A percentile compares a stretch with the other conserved stretches of the same genome.
Evolutionary conservation across 2,113 vertebrate genomes (phyloP).

Genomic region (Pavo muticus): DNA sequence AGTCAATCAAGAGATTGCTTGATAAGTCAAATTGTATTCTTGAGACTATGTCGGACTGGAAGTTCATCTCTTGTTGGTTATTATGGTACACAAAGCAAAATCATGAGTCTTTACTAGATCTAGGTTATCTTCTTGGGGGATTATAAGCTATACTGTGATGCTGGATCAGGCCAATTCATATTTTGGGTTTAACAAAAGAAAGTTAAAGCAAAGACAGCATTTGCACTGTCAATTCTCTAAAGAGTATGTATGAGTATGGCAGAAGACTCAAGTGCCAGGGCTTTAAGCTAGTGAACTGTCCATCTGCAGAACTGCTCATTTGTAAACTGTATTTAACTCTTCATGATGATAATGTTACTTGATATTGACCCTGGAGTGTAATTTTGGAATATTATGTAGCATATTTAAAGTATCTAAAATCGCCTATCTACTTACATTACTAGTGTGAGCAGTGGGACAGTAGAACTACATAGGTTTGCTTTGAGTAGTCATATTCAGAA

Average conservation of each 20-base stretch:
- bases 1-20: slow-evolving; percentile 22
- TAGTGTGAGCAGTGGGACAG: not conserved
- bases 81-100: not conserved
- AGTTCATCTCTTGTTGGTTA: not conserved
- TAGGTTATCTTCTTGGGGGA: not conserved
- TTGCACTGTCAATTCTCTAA: not conserved
- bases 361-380: not conserved
- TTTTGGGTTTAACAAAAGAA: not conserved
- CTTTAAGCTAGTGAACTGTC: not conserved
- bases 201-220: not conserved
- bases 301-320: not conserved
- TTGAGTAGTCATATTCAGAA: not conserved
- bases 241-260: not conserved
- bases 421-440: not conserved
- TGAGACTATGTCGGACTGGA: not conserved
- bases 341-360: not conserved
- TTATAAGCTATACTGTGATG: not conserved
- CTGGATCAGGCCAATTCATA: not conserved
- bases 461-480: not conserved
- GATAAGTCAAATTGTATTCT: not conserved
- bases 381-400: not conserved
- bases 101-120: not conserved
- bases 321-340: not conserved
- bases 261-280: not conserved
- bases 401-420: not conserved